Base-by-base conservation (phyloP, 2,797 vertebrate genomes). In the Emys orbicularis region DNA sequence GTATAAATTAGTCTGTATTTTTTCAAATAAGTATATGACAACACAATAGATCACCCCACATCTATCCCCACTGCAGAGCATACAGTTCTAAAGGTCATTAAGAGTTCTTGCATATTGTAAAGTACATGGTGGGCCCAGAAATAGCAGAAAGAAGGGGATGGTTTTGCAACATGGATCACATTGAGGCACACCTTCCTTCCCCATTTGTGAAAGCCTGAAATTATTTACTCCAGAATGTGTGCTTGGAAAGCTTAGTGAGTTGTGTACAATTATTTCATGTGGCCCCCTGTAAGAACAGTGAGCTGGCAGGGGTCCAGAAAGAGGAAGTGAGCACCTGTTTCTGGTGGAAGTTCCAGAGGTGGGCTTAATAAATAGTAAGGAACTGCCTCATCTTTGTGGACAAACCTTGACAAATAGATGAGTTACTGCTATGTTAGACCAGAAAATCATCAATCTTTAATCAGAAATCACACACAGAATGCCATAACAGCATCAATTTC, bases 231-330 rank as follows among this genome's bases (percentile, higher is more conserved):
- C 3, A 34, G 54, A 81, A 47, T 44, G 61, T 23, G 25, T 1
- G 59, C 89, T 95, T 93, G 94, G 90, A 93, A 93, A 89, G 16
- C n/a, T 81, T 90, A 94, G 92, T 82, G 81, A 91, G 57, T 68
- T 93, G 25, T 61, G 37, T 31, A 27, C 53, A 41, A 25, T 54
- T 25, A 56, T 54, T 81, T 81, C 21, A 56, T 44, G n/a, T 41
- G 23, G 5, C 53, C 90, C 49, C 41, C 74, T 91, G 44, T 88
- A 84, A 76, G 47, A 16, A 23, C 86, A 89, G 53, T 61, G 61
- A 93, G 86, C 65, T 72, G 79, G 8, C 31, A 91, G 37, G 56
- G 27, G 50, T 50, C 47, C 86, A 83, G 90, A 90, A 84, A 74
- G 1, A 57, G 3, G 3, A 92, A 89, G 89, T 83, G 82, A 86